Evolutionary conservation across 2,797 vertebrate genomes (phyloP), one percentile per base, ranked within the genome.

Genomic region (Ptychobarbus kaznakovi): DNA sequence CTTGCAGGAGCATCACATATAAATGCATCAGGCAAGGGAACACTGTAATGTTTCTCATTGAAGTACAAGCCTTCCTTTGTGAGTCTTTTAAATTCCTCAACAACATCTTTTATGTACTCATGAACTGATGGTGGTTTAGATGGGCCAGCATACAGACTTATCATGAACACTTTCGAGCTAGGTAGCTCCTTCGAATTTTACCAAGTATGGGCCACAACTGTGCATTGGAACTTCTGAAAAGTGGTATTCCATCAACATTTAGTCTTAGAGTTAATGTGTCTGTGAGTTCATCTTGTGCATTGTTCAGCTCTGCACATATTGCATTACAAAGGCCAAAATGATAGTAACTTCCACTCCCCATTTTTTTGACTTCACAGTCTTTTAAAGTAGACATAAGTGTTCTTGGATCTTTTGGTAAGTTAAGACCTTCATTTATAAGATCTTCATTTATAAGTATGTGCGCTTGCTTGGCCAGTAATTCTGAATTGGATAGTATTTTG

Each of bases 221-320:
- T 68, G 32, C 65, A 68, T 68, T 68, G 40, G 70, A 75, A 20
- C 65, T 20, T 68, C 32, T 35, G 65, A 68, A 68, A 68, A 68
- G 65, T 4, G 13, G 13, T 49, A 65, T 32, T 65, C 61, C 61
- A 16, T 65, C 61, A 65, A 32, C 13, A 65, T 32, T 32, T 65
- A 65, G 2, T 15, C 28, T 32, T 6, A 65, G 63, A 65, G 63
- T 65, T 32, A 65, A 65, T 6, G 28, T 65, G 28, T 65, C 63
- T 65, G 61, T 2, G 12, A 65, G 28, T 16, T 32, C 63, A 65
- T 65, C 38, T 38, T 38, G 38, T 38, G 38, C 38, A 38, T 38
- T 38, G 13, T 32, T 44, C 42, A 44, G 42, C 42, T 44, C 42
- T 11, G 42, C 10, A 44, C 42, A 44, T 44, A 12, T 44, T 10